These are phyloP conservation scores for Notarius lentiginosus DNA, from an alignment of 2,113 vertebrate genomes.

Conservation along the genomic window DNA sequence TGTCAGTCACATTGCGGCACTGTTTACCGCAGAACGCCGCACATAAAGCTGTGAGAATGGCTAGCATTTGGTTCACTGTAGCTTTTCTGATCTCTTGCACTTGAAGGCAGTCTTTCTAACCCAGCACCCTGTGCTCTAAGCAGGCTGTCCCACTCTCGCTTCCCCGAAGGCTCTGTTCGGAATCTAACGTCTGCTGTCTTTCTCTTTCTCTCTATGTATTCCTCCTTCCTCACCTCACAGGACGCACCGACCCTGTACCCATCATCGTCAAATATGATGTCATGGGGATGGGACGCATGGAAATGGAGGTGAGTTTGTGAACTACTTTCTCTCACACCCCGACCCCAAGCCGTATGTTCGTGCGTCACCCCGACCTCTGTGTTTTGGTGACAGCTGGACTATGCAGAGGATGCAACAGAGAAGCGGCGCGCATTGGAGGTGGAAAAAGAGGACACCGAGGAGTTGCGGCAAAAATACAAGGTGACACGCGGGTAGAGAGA, in stretches of 20 bases:
- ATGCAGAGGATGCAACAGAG: slow-evolving; percentile 97
- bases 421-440: slow-evolving; percentile 94
- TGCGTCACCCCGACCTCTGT: background rate
- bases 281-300: slow-evolving; percentile 99
- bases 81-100: slow-evolving; percentile 99
- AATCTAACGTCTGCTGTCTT: slow-evolving; percentile 39
- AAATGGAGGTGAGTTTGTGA: slow-evolving; percentile 85
- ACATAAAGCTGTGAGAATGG: slow-evolving; percentile 98
- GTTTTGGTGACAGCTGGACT: slow-evolving; percentile 81
- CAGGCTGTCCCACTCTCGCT: slow-evolving; percentile 68
- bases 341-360: background rate
- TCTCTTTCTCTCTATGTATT: slow-evolving; percentile 68
- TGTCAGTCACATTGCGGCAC: slow-evolving; percentile 5
- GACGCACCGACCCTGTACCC: slow-evolving; percentile 97
- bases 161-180: background rate
- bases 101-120: slow-evolving; percentile 99
- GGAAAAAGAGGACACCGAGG: slow-evolving; percentile 98
- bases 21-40: slow-evolving; percentile 19
- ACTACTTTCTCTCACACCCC: background rate
- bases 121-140: slow-evolving; percentile 91
- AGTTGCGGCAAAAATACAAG: slow-evolving; percentile 98
- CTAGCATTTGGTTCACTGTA: slow-evolving; percentile 99
- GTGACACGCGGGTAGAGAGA: slow-evolving; percentile 50
- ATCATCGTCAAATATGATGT: slow-evolving; percentile 99
- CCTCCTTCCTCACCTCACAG: slow-evolving; percentile 76